These are phyloP conservation scores for Polydrusus pterygomalis DNA, from an alignment of 2,888 invertebrate genomes.

Conservation along the genomic window DNA sequence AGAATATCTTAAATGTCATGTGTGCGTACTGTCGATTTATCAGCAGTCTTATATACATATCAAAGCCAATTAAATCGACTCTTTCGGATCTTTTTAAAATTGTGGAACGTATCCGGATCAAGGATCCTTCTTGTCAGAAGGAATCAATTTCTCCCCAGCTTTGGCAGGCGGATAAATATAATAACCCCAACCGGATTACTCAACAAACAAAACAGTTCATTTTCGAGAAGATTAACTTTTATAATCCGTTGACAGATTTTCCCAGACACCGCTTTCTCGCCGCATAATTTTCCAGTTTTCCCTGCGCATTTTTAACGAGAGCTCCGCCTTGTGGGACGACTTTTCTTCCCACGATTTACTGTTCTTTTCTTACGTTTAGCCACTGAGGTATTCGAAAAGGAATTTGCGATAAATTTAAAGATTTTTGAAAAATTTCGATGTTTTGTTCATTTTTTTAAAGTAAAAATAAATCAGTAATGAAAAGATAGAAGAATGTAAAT, in stretches of 20 bases:
- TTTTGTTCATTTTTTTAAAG: too few species aligned
- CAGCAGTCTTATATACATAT: too few species aligned
- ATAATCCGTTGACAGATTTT: constrained; percentile 70
- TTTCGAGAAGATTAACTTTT: constrained; percentile 70
- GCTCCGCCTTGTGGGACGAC: constrained; percentile 46
- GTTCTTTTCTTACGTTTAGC: constrained; percentile 57
- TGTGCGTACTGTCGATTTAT: too few species aligned
- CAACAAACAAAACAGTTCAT: constrained; percentile 67
- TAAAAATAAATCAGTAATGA: too few species aligned
- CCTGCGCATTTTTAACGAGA: constrained; percentile 52
- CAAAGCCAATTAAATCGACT: too few species aligned
- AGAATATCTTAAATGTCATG: too few species aligned
- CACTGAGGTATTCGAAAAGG: constrained; percentile 58
- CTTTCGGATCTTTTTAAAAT: too few species aligned
- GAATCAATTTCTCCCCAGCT: too few species aligned
- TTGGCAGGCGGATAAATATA: background rate
- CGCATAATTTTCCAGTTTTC: constrained; percentile 59
- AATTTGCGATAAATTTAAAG: background rate
- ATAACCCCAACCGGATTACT: constrained; percentile 4
- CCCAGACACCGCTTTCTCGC: constrained; percentile 63
- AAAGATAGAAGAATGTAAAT: too few species aligned
- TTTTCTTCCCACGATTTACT: constrained; percentile 53
- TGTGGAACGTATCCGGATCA: too few species aligned
- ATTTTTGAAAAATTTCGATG: background rate
- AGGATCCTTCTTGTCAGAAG: too few species aligned